Evolutionary conservation across 2,113 vertebrate species (phyloP), one percentile per base, ranked within the genome.

Genomic region (Stegostoma tigrinum): DNA sequence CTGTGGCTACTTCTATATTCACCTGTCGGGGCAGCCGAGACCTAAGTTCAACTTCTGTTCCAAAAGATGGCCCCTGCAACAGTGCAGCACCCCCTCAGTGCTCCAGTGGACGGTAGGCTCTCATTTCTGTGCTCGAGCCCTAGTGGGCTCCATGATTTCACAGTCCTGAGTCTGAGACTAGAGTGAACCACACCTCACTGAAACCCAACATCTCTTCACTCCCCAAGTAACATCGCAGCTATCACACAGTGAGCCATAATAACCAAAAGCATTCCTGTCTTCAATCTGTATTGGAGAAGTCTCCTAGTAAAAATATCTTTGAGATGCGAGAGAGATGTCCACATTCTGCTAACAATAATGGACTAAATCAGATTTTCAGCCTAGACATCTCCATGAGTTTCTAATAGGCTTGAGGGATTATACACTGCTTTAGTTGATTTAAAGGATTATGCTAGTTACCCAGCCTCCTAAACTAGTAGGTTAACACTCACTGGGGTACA

Each of bases 131-230:
- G 1, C 23, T 3, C 55, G 30, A 64, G 2, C 52, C 55, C 55
- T 61, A 10, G 55, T 10, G 55, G 55, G 55, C 55, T 61, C 10
- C 55, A 61, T 61, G 55, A 61, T 61, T 61, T 61, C 55, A 12
- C 55, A 61, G 12, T 10, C 55, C 10, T 66, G 42, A 55, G 55
- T 34, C 30, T 10, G 42, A 61, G 30, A 17, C 15, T 17, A 64
- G 96, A 97, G 97, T 55, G 14, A 14, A 14, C 34, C 75, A 17
- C 12, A n/a, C 12, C 10, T 38, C 2, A 3, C n/a, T n/a, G 2
- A 80, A 38, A n/a, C 34, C 3, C 75, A 80, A 2, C n/a, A 3
- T 34, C 34, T 15, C 75, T 15, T 3, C 75, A 38, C 34, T 38
- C 30, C 10, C 75, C 75, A 34, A 80, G 75, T 80, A 38, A 17